Evolutionary conservation across 1,140 invertebrate genomes (phyloP), one percentile per base, ranked within the genome.

Genomic region (Neelides sp.): DNA sequence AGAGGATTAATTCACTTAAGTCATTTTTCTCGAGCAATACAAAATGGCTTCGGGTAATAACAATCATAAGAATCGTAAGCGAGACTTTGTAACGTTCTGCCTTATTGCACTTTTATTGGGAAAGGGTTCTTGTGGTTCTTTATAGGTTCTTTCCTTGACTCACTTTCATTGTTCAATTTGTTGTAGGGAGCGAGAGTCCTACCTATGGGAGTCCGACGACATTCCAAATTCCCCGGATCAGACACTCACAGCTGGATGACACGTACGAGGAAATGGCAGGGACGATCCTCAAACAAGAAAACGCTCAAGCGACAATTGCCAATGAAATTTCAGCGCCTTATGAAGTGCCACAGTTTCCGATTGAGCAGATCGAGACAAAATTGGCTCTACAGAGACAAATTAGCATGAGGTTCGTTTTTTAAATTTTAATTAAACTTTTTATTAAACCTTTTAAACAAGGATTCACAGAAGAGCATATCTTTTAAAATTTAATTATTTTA

Each of bases 311-410:
- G 20, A 48, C 39, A 50, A 60, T 85, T 1, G 78, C 83, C 27
- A 92, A 92, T 67, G 86, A 92, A 69, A 82, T 93, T 55, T 91
- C 86, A 13, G 87, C 88, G 7, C 87, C 90, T 0, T 96, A 93
- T 65, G 90, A 95, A 70, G 84, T 95, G 13, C 88, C 90, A 0
- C 87, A 94, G 68, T 96, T 94, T 69, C 92, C 93, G 0, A 97
- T 97, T 61, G 91, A 96, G 66, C 87, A 94, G 64, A 88, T 89
- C 48, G 90, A 96, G 69, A 89, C 86, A 69, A 91, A 93, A 63
- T 72, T 90, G 7, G 79, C 87, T 28, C 83, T 92, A 50, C 89
- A 94, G 64, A 72, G 88, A n/a, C 86, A 93, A 64, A 72, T 94
- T 2, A 91, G 85, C 64, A 78, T 79, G 52, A 86, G 83, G 85